A percentile compares a stretch with the other conserved stretches of the same genome.
Evolutionary conservation across 2,888 invertebrate species (phyloP).

Genomic region (Patella caerulea): DNA sequence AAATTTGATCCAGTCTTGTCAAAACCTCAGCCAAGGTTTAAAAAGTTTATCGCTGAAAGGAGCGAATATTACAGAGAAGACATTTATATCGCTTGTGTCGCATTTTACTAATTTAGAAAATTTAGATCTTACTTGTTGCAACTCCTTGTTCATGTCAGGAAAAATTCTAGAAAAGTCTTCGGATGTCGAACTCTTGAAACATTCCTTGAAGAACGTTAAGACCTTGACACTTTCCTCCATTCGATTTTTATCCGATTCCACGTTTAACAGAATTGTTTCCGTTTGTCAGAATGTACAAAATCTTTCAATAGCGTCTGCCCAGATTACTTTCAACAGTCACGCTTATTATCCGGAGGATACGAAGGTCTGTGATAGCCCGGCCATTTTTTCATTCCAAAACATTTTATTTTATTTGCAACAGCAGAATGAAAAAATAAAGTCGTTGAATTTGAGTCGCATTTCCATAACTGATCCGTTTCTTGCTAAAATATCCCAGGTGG

Average conservation of each 20-base stretch:
- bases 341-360: constrained; percentile 74
- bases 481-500: constrained; percentile 74
- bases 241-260: constrained; percentile 82
- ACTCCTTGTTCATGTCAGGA: constrained; percentile 83
- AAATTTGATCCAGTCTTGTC: constrained; percentile 54
- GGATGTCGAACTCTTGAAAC: constrained; percentile 67
- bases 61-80: constrained; percentile 63
- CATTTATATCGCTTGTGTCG: constrained; percentile 58
- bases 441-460: constrained; percentile 79
- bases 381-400: constrained; percentile 81
- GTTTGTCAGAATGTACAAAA: constrained; percentile 77
- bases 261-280: constrained; percentile 79
- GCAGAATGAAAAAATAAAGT: constrained; percentile 76
- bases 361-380: constrained; percentile 74
- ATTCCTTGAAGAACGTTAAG: constrained; percentile 72
- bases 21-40: constrained; percentile 51
- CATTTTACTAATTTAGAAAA: constrained; percentile 74
- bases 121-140: constrained; percentile 78
- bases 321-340: constrained; percentile 81
- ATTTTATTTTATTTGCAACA: constrained; percentile 76
- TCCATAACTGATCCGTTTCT: constrained; percentile 79
- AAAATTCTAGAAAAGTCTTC: constrained; percentile 77
- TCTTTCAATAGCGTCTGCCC: constrained; percentile 79
- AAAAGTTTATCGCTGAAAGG: constrained; percentile 61
- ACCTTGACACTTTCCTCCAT: constrained; percentile 79